These are phyloP conservation scores for Netelia fuscicornis DNA, from an alignment of 2,888 invertebrate species.

Conservation along the genomic window DNA sequence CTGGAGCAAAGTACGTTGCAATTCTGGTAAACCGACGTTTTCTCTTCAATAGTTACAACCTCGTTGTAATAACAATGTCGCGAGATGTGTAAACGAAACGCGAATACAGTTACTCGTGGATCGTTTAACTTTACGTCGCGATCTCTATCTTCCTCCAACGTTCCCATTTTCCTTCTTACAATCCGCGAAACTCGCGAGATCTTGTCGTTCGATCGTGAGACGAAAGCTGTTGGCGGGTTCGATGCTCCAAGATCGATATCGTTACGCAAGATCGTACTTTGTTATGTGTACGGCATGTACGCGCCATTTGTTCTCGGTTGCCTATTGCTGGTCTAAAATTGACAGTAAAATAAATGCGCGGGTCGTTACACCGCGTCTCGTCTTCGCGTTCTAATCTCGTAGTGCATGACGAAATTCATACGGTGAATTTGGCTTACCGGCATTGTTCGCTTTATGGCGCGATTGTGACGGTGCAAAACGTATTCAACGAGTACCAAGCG, in stretches of 20 bases:
- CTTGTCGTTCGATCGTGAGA: background rate
- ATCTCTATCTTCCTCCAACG: background rate
- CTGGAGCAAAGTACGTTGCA: background rate
- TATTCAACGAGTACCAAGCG: conserved; percentile 14
- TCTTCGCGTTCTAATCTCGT: conserved; percentile 44
- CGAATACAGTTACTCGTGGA: conserved; percentile 17
- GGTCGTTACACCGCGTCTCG: background rate
- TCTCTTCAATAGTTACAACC: conserved; percentile 31
- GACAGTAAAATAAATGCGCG: background rate
- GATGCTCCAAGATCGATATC: no score
- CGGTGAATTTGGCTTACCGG: conserved; percentile 30
- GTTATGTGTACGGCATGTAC: background rate
- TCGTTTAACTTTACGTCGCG: conserved; percentile 20
- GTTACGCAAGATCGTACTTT: background rate
- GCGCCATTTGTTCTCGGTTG: background rate
- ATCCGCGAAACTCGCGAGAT: background rate
- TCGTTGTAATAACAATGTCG: conserved; percentile 7
- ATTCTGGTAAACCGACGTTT: background rate
- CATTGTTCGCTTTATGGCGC: conserved; percentile 36
- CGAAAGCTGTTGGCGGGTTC: background rate
- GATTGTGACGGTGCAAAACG: conserved; percentile 40
- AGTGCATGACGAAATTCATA: conserved; percentile 12
- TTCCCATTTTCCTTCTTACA: background rate
- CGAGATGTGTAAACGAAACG: conserved; percentile 27
- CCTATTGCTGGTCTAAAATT: background rate